A percentile compares a stretch with the other conserved stretches of the same genome.
phyloP scores from a whole-genome alignment of 2,888 invertebrate genomes.

The Caenorhabditis plicata region DNA sequence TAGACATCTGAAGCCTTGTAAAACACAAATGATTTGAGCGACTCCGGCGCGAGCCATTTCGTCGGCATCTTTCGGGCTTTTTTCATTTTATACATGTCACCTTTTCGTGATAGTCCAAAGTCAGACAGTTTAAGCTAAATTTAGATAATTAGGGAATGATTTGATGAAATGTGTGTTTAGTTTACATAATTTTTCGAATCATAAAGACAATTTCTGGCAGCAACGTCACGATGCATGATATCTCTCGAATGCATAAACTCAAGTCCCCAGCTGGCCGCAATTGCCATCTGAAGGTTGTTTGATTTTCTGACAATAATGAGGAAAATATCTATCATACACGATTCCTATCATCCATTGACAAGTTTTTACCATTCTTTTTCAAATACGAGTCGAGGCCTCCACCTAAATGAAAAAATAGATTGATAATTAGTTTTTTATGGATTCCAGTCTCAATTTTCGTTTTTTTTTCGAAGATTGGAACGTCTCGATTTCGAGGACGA shows the following conservation, averaged over 20 bases:
- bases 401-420: neutral
- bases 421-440: too few species aligned
- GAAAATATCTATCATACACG: too few species aligned
- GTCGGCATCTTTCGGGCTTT: conserved; percentile 28
- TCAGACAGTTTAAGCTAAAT: conserved; percentile 26
- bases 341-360: conserved; percentile 15
- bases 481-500: too few species aligned
- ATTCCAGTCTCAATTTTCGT: too few species aligned
- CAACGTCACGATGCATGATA: conserved; percentile 42
- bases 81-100: conserved; percentile 19
- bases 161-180: neutral
- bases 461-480: too few species aligned
- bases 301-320: too few species aligned
- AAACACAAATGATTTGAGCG: conserved; percentile 20
- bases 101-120: conserved; percentile 39
- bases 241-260: conserved; percentile 40
- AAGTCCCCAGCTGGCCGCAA: conserved; percentile 42
- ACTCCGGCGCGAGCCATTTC: conserved; percentile 33
- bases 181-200: conserved; percentile 30
- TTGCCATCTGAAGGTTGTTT: conserved; percentile 28
- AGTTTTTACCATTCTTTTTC: conserved; percentile 12
- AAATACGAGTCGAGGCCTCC: conserved; percentile 27
- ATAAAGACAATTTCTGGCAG: conserved; percentile 43
- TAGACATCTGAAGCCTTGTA: conserved; percentile 26
- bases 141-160: neutral